These are phyloP conservation scores for Irena cyanogastra DNA, from an alignment of 2,113 vertebrate species.

Conservation along the genomic window DNA sequence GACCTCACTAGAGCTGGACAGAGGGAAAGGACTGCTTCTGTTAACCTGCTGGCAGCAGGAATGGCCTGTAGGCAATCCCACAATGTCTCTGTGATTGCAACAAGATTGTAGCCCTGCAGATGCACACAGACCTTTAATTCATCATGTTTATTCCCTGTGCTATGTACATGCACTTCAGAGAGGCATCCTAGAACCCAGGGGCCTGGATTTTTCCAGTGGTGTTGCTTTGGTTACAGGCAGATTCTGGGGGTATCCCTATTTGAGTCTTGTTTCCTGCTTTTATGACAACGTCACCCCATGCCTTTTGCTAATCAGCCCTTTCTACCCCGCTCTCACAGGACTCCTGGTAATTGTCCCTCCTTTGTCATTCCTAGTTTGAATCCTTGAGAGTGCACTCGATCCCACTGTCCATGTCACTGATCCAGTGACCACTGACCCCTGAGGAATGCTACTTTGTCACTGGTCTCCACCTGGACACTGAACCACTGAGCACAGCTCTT, in stretches of 20 bases:
- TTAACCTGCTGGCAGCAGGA: neutral
- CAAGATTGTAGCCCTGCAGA: neutral
- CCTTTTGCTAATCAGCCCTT: neutral
- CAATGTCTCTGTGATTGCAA: neutral
- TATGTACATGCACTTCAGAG: neutral
- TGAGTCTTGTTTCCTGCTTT: neutral
- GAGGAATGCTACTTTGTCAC: neutral
- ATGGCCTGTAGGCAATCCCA: neutral
- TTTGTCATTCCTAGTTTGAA: neutral
- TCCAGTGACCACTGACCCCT: rapidly evolving
- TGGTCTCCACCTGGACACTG: neutral
- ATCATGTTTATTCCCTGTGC: neutral
- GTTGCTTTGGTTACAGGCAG: neutral
- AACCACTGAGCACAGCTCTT: neutral
- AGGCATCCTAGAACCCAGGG: neutral
- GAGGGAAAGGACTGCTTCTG: rapidly evolving
- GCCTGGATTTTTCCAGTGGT: neutral
- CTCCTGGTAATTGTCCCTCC: neutral
- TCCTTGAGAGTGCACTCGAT: neutral
- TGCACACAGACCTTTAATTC: neutral
- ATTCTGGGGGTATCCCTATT: neutral
- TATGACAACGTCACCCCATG: neutral
- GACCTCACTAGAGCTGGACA: neutral
- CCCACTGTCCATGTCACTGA: neutral
- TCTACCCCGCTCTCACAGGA: neutral